These are phyloP conservation scores for Drosophila buzzatii DNA, from an alignment of 2,888 invertebrate species.

Conservation along the genomic window DNA sequence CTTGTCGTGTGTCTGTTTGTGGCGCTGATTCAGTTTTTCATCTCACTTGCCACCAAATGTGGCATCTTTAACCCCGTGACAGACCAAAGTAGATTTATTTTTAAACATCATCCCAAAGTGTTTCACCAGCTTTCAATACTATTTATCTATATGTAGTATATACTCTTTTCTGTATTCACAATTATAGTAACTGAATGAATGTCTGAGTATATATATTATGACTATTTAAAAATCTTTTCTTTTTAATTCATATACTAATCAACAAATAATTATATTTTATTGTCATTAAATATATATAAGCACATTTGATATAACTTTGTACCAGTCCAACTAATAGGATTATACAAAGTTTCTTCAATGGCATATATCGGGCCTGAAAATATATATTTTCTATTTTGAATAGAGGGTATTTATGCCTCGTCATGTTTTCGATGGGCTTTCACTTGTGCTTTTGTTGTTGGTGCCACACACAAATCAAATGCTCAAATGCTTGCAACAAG, in stretches of 20 bases:
- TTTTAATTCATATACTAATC: not conserved
- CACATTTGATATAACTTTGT: not conserved
- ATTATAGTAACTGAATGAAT: no score
- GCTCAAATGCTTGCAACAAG: conserved; percentile 59
- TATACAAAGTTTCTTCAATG: conserved; percentile 9
- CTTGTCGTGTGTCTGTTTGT: conserved; percentile 9
- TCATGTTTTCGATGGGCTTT: conserved; percentile 32
- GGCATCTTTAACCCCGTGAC: conserved; percentile 47
- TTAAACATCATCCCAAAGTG: conserved; percentile 9
- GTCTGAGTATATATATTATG: no score
- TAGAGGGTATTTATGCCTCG: conserved; percentile 54
- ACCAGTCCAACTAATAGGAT: not conserved
- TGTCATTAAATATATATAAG: not conserved
- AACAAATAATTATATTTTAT: not conserved
- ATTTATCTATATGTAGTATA: not conserved
- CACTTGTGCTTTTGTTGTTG: conserved; percentile 13
- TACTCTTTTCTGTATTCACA: not conserved
- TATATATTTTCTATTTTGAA: not conserved
- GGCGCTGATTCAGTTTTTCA: conserved; percentile 20
- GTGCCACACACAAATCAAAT: conserved; percentile 61
- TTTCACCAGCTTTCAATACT: conserved; percentile 6
- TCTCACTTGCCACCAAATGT: conserved; percentile 33
- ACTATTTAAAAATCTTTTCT: no score
- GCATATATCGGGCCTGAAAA: conserved; percentile 3
- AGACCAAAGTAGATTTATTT: conserved; percentile 48